Percentiles rank a stretch among this genome's conserved stretches.
Evolutionary conservation across 2,888 invertebrate species (phyloP).

Genomic region (Ellobium chinense): DNA sequence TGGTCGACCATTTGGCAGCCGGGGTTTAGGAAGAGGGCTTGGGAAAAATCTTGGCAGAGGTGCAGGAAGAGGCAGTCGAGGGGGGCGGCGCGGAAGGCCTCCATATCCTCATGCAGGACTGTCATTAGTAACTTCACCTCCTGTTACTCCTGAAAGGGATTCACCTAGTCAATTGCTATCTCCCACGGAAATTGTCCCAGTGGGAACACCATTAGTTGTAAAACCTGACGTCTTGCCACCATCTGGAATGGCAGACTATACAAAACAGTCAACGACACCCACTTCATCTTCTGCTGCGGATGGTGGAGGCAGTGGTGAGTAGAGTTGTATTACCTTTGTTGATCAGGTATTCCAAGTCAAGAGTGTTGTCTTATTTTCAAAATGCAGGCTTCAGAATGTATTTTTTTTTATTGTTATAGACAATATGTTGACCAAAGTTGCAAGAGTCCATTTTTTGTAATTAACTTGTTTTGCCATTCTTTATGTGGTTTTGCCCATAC

Average conservation of each 20-base stretch:
- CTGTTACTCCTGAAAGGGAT: slow-evolving; percentile 15
- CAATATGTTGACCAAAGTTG: too few species aligned
- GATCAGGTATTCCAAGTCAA: too few species aligned
- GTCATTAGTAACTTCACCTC: neutral
- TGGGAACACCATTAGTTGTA: neutral
- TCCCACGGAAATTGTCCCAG: neutral
- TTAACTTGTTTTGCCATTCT: too few species aligned
- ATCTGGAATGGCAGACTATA: slow-evolving; percentile 28
- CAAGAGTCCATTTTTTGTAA: too few species aligned
- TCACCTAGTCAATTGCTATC: neutral
- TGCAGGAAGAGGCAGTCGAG: slow-evolving; percentile 17
- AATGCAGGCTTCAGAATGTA: too few species aligned
- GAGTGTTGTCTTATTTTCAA: too few species aligned
- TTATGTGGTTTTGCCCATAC: too few species aligned
- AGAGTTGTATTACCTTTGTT: too few species aligned
- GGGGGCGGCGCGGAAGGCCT: slow-evolving; percentile 21
- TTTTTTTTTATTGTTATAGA: too few species aligned
- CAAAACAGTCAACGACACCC: slow-evolving; percentile 6
- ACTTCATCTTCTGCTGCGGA: neutral
- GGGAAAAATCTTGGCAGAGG: slow-evolving; percentile 3
- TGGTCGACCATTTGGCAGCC: slow-evolving; percentile 23
- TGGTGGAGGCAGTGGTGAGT: slow-evolving; percentile 7
- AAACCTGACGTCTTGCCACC: neutral
- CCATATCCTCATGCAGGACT: neutral
- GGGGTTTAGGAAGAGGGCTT: slow-evolving; percentile 1